phyloP scores from a whole-genome alignment of 2,797 vertebrate species.

The Macroramphosus scolopax region DNA sequence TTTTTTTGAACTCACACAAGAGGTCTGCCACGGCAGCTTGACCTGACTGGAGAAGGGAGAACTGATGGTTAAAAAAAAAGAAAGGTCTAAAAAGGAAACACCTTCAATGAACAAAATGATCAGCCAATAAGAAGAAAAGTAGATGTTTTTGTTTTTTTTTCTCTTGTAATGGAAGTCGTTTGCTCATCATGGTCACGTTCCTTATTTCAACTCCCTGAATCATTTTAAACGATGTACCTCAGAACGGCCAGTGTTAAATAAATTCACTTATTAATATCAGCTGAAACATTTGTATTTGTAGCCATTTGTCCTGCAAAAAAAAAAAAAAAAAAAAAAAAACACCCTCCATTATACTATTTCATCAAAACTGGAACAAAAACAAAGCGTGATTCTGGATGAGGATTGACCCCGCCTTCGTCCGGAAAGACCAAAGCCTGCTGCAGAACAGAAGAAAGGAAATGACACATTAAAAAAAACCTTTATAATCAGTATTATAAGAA shows the following conservation, averaged over 20 bases:
- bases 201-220: conserved; percentile 40
- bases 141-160: conserved; percentile 25
- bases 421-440: conserved; percentile 87
- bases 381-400: conserved; percentile 63
- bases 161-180: conserved; percentile 64
- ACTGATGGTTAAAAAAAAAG: conserved; percentile 31
- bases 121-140: conserved; percentile 45
- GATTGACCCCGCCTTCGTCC: conserved; percentile 72
- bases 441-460: conserved; percentile 82
- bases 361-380: conserved; percentile 62
- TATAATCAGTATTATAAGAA: conserved; percentile 87
- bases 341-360: too few species aligned
- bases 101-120: conserved; percentile 54
- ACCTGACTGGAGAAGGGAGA: conserved; percentile 33
- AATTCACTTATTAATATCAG: conserved; percentile 54
- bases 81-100: conserved; percentile 40
- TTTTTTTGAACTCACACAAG: conserved; percentile 38
- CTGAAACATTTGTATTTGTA: conserved; percentile 56
- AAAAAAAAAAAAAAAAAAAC: conserved; percentile 1
- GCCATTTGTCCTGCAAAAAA: conserved; percentile 25
- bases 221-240: conserved; percentile 67
- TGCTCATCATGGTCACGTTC: conserved; percentile 56
- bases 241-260: conserved; percentile 65
- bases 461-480: conserved; percentile 67
- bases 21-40: conserved; percentile 38